These are phyloP conservation scores for Epizoanthus scotinus DNA, from an alignment of 92 coral and sea anemone species.

Conservation along the genomic window DNA sequence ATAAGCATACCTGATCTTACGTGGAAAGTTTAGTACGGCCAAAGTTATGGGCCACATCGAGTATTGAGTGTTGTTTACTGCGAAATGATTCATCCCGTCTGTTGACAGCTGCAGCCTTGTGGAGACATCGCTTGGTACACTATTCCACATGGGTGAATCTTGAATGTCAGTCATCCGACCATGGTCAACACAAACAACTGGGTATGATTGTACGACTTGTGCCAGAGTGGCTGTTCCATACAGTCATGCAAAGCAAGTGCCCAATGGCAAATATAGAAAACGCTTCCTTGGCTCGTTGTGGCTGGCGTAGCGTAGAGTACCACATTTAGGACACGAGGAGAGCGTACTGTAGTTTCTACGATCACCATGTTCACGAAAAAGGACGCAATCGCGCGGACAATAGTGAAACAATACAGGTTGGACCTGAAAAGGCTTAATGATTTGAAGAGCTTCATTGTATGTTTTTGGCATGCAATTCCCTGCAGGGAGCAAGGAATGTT, in stretches of 20 bases:
- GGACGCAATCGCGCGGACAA: conserved; percentile 39
- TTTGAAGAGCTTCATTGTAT: conserved; percentile 28
- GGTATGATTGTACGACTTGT: conserved; percentile 41
- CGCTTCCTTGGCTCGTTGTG: conserved; percentile 14
- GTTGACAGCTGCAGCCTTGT: conserved; percentile 19
- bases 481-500: conserved; percentile 18
- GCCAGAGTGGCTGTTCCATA: conserved; percentile 48
- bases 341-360: conserved; percentile 7
- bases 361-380: conserved; percentile 28
- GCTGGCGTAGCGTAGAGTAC: background rate
- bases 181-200: background rate
- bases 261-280: conserved; percentile 34
- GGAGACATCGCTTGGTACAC: background rate
- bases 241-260: conserved; percentile 24
- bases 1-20: conserved; percentile 35
- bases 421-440: conserved; percentile 37
- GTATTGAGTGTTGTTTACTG: conserved; percentile 34
- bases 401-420: conserved; percentile 24
- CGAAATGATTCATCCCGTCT: conserved; percentile 40
- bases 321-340: conserved; percentile 35
- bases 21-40: conserved; percentile 32
- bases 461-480: background rate
- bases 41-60: conserved; percentile 52
- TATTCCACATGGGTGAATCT: conserved; percentile 36
- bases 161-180: conserved; percentile 33